Base-by-base conservation (phyloP, 2,888 invertebrate species). In the Unio delphinus region DNA sequence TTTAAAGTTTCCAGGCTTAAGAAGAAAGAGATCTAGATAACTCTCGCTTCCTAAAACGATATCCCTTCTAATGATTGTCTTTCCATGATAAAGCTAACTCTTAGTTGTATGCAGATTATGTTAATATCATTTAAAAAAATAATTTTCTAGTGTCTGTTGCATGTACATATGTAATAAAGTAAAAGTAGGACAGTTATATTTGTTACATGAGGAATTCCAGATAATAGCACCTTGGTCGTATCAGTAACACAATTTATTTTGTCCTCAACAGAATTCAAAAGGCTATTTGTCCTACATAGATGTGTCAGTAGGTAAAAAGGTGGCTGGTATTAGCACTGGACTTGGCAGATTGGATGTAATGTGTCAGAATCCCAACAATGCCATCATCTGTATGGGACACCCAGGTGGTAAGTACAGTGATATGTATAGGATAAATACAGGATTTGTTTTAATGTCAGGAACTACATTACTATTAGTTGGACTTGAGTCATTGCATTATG, bases 291-390 rank as follows among this genome's bases (percentile, higher is more conserved):
- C 94, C 64, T 99, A 98, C 96, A 89, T 99, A 63, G 99, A 99
- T 90, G 94, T 98, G 54, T 98, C 98, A 0, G 93, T 98, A 71
- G 99, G 99, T 57, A 93, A 97, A 91, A 91, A 97, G 76, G 94
- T 96, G 0, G 92, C 94, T 0, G 94, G 95, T 68, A 95, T 93
- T 82, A 93, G 94, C 76, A 94, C 96, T 1, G 93, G 92, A 73
- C 90, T 94, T 58, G 98, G 97, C 20, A 92, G 95, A 74, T 93
- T 97, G 62, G 92, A 90, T 68, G 92, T 95, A 4, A 94, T 99
- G 94, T 93, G 95, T 1, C 97, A 98, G 86, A 99, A 99, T 91
- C 98, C 98, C 0, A 93, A 93, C 84, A 99, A 99, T 91, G 99
- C 96, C 1, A 93, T 97, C 3, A 87, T 98, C 7, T 95, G 96